Base-by-base conservation (phyloP, 2,888 invertebrate genomes). In the Nomada lathburiana region DNA sequence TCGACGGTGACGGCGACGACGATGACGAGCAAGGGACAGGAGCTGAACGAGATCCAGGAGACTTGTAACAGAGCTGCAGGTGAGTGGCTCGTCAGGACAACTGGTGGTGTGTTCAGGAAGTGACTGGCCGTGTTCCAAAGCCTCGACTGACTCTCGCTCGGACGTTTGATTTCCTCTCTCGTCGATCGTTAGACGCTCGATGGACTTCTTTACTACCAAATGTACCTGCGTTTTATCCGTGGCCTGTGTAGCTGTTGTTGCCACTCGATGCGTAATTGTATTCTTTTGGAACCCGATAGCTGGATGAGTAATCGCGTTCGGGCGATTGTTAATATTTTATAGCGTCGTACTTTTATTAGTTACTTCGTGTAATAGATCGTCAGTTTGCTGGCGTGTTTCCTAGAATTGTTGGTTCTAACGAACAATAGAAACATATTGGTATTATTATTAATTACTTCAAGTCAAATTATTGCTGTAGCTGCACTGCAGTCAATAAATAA, bases 41-140 rank as follows among this genome's bases (percentile, higher is more conserved):
- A 85, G 52, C 55, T 67, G 82, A 82, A 74, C 67, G 85, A 85
- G 81, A 76, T 71, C 82, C 85, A 85, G 84, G 88, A 89, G 79
- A 79, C 85, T 75, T 75, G 89, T 83, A 83, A 87, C 86, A 83
- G 90, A 86, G 85, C 90, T 85, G 72, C 91, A 93, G 92, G 92
- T 93, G 92, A 93, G 93, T 93, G 93, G 88, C 92, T 91, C 90
- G 89, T 92, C 88, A 90, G 90, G 89, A 91, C 70, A 52, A 20
- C 92, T 90, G 91, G 90, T 89, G 90, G 89, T 86, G 89, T 91
- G 88, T 86, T 89, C 91, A 90, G 90, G 83, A 91, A 91, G 87
- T 92, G 90, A 91, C 72, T 59, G 83, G 86, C 83, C 90, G 91
- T 89, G 90, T 91, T 92, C 92, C 92, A 91, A 90, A 75, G 71